These are phyloP conservation scores for Perccottus glenii DNA, from an alignment of 2,113 vertebrate species.

Conservation along the genomic window DNA sequence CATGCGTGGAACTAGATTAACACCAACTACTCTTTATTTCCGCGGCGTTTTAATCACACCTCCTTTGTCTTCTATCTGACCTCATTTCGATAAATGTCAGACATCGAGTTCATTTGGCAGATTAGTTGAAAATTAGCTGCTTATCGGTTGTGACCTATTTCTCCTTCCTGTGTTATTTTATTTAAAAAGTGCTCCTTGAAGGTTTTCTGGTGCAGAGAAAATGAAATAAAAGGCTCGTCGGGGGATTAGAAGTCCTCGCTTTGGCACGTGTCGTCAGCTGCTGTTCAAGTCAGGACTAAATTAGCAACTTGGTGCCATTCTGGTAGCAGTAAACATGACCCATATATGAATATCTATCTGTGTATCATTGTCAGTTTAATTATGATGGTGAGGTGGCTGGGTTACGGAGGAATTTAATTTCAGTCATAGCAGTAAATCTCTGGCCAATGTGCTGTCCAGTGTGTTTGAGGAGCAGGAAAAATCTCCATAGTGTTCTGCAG, in stretches of 20 bases:
- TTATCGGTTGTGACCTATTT: constrained; percentile 45
- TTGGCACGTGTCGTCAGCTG: background rate
- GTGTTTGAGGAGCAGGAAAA: no score
- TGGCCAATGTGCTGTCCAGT: no score
- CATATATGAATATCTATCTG: constrained; percentile 8
- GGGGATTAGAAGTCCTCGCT: constrained; percentile 4
- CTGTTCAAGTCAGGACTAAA: constrained; percentile 7
- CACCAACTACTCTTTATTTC: constrained; percentile 10
- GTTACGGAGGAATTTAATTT: background rate
- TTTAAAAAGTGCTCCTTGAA: constrained; percentile 29
- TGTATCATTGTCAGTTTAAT: constrained; percentile 7
- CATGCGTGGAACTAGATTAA: constrained; percentile 39
- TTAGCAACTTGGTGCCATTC: background rate
- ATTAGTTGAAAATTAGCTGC: constrained; percentile 49
- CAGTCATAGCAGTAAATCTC: no score
- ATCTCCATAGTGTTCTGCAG: no score
- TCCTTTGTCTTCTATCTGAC: constrained; percentile 42
- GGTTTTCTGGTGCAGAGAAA: constrained; percentile 3
- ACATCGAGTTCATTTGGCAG: constrained; percentile 44
- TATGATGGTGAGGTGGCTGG: constrained; percentile 2
- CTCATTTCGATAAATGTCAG: constrained; percentile 51
- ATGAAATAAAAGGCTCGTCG: background rate
- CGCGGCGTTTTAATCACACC: constrained; percentile 30
- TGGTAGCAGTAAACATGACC: constrained; percentile 10
- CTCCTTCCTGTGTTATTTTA: constrained; percentile 28